phyloP scores from a whole-genome alignment of 2,113 vertebrate species.

The Melospiza melodia region DNA sequence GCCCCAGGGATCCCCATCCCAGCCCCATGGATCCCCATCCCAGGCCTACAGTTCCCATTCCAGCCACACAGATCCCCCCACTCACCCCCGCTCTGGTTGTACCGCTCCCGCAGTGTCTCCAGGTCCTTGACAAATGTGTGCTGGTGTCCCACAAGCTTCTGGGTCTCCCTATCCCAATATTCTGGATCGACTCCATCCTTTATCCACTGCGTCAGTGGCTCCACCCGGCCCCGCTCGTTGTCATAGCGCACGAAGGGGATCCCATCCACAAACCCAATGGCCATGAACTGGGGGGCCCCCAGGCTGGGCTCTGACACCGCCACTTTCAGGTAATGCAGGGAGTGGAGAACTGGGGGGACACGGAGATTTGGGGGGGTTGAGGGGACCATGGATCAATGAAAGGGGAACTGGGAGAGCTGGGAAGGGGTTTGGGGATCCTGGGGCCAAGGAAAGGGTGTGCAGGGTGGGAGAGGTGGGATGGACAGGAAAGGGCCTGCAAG shows the following conservation, averaged over 20 bases:
- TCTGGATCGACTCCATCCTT: not conserved
- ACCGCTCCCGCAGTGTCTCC: not conserved
- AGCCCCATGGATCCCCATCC: no score
- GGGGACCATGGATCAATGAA: not conserved
- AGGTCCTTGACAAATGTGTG: not conserved
- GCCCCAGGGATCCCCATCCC: no score
- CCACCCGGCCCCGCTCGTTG: not conserved
- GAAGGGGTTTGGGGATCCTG: not conserved
- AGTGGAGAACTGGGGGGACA: not conserved
- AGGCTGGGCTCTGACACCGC: not conserved
- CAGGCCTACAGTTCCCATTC: no score
- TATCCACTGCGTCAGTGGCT: not conserved
- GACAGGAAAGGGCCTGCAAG: no score
- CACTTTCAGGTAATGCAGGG: not conserved
- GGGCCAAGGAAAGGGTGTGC: no score
- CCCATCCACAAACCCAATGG: not conserved
- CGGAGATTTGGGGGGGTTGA: not conserved
- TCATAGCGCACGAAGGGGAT: not conserved
- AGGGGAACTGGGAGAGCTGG: not conserved
- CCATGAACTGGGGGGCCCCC: not conserved
- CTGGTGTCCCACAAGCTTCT: rapidly evolving
- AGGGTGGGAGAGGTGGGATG: no score
- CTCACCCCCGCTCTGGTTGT: no score
- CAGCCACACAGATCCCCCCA: no score
- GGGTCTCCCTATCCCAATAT: not conserved